A percentile compares a stretch with the other conserved stretches of the same genome.
Conservation (phyloP, 2,888 invertebrate species). For the Perizoma affinitatum region DNA sequence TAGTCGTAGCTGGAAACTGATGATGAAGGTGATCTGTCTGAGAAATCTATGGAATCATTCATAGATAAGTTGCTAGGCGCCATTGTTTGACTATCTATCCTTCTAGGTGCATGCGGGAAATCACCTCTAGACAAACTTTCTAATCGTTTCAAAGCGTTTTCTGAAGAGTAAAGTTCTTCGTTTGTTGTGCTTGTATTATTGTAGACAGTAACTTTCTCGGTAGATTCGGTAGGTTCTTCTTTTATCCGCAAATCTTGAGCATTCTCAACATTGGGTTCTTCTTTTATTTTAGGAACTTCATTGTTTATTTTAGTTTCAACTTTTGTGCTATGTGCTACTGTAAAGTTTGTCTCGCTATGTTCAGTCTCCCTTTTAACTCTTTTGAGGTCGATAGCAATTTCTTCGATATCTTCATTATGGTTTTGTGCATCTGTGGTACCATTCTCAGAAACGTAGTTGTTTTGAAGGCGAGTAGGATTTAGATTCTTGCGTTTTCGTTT, state of each 20-base stretch:
- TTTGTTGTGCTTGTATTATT: slow-evolving; percentile 46
- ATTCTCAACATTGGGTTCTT: slow-evolving; percentile 60
- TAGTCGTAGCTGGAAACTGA: slow-evolving; percentile 85
- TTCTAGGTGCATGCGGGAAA: slow-evolving; percentile 81
- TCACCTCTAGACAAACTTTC: slow-evolving; percentile 92
- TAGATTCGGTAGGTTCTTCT: slow-evolving; percentile 66
- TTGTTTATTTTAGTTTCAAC: slow-evolving; percentile 62
- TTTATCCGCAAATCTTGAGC: slow-evolving; percentile 70
- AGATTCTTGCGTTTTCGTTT: slow-evolving; percentile 94
- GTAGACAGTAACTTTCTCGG: slow-evolving; percentile 50
- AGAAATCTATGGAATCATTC: slow-evolving; percentile 69
- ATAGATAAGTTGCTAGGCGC: slow-evolving; percentile 69
- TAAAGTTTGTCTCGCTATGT: slow-evolving; percentile 39
- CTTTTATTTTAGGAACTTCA: slow-evolving; percentile 55
- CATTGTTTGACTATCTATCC: slow-evolving; percentile 56
- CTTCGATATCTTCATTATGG: slow-evolving; percentile 55
- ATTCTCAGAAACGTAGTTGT: slow-evolving; percentile 53
- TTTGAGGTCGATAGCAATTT: slow-evolving; percentile 65
- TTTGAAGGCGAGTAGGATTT: slow-evolving; percentile 93
- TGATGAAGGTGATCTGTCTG: slow-evolving; percentile 84
- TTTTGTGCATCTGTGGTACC: slow-evolving; percentile 49
- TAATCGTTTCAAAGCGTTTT: slow-evolving; percentile 89
- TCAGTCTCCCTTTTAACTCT: slow-evolving; percentile 65
- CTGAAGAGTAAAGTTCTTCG: slow-evolving; percentile 73
- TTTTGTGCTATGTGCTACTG: slow-evolving; percentile 35